Base-by-base conservation (phyloP, 2,888 invertebrate genomes). In the Hirtodrosophila duncani region DNA sequence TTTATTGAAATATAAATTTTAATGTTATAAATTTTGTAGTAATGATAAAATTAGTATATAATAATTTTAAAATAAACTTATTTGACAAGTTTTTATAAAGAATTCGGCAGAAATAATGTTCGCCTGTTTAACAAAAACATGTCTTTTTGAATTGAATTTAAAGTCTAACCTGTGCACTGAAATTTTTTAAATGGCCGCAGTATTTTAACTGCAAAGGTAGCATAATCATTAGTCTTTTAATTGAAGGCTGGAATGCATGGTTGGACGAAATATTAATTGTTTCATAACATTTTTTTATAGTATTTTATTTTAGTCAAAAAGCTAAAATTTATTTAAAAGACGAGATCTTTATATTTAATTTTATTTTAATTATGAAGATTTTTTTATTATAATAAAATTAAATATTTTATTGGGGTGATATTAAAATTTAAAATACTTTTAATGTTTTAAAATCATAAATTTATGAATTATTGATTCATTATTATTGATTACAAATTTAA, bases 61-160 rank as follows among this genome's bases (percentile, higher is more conserved):
- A 64, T 72, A 66, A 71, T 82, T 50, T 63, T 70, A 39, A 30
- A 53, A 50, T 58, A 67, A 70, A 66, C 67, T 57, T 67, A 58
- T 59, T 67, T 74, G 75, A 67, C 23, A 88, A 81, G 81, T 88
- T 88, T 87, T 91, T 91, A n/a, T n/a, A n/a, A n/a, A n/a, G n/a
- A n/a, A n/a, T n/a, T n/a, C n/a, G n/a, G n/a, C n/a, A n/a, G n/a
- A 89, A 80, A 63, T 86, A 83, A 88, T 90, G 86, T 89, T 89
- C 89, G 90, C 89, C 89, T 92, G 91, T 92, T 92, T 92, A 92
- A 87, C 90, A 92, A 92, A 92, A 92, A 92, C 91, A 91, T 91
- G 89, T 89, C 89, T 89, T 91, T 89, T 89, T 88, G 89, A 64
- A 62, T 69, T 86, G 87, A 87, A 89, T 91, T 87, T 89, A 89